Base-by-base conservation (phyloP, 2,113 vertebrate genomes). In the Anthoscopus minutus region DNA sequence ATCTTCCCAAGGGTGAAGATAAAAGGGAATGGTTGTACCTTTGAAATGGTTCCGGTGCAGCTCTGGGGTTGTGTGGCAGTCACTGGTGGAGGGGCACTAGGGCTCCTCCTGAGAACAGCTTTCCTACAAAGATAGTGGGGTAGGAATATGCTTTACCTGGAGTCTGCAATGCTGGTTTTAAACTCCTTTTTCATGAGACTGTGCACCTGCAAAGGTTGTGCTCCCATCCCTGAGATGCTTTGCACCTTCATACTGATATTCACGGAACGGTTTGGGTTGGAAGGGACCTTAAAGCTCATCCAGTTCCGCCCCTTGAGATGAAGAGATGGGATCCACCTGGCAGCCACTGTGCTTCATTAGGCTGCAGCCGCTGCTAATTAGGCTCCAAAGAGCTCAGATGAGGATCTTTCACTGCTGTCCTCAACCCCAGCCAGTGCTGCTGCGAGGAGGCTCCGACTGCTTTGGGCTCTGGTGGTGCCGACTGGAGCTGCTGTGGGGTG, bases 371-470 rank as follows among this genome's bases (percentile, higher is more conserved):
- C 33, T 88, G 95, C 1, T 78, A 35, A 47, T 86, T 35, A 4
- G 12, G 6, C 23, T 57, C 40, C 2, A 2, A 15, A 12, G n/a
- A 80, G 70, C 10, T n/a, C 10, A 2, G 11, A 1, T 0, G 6
- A 61, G 47, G 38, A 5, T 6, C 0, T 7, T 11, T 38, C 1
- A 7, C 0, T 8, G 7, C 10, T 3, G 21, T 35, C 28, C 15
- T 15, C 79, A 10, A 4, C 4, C 22, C 1, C 3, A 3, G 14
- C 0, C 2, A 5, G 28, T 0, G 8, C 21, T 30, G 38, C 8
- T 16, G 50, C 1, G 3, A n/a, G 81, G 44, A 64, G 53, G 14
- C n/a, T n/a, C n/a, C n/a, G n/a, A n/a, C 40, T 42, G 40, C 40
- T 42, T 6, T 6, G 40, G 10, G 40, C 40, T 40, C 40, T 40